Evolutionary conservation across 2,888 invertebrate species (phyloP), one percentile per base, ranked within the genome.

Genomic region (Luperina testacea): DNA sequence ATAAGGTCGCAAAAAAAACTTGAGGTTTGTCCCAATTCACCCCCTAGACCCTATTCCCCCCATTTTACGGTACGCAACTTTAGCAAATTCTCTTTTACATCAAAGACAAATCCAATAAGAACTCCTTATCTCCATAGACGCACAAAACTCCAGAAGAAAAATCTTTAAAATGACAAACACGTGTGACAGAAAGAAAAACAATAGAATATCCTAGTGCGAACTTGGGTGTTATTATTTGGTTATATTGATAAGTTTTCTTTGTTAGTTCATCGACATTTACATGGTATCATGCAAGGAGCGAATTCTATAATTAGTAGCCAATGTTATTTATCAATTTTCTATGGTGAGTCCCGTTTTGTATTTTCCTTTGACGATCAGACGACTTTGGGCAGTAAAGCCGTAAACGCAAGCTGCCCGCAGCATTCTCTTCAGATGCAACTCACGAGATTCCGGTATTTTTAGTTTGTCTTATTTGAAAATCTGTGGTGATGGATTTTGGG

Each of bases 241-340:
- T 81, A 78, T 73, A 77, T 71, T 81, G 15, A 42, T 89, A 90
- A 88, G 88, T 88, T 90, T 91, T 92, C 88, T 90, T 93, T 91
- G 90, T 91, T 92, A 89, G 87, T 91, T 91, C 88, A 90, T 90
- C 82, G 90, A 90, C 81, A 82, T 90, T 85, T 91, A 91, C 92
- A 86, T 93, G 92, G 91, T 94, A 94, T 93, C 90, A 94, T 94
- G 94, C 92, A 84, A 91, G 91, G 87, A 87, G 86, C 83, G 89
- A 83, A 78, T 81, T 80, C 82, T 89, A 79, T 91, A 92, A 91
- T 89, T 91, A 89, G 90, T 92, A 94, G 92, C 95, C 93, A 95
- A 96, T 96, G 95, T 95, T 95, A 95, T 95, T 95, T 92, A 88
- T 92, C 92, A 94, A 93, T 94, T 94, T 95, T 94, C 79, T 95